Percentiles rank a stretch among this genome's conserved stretches.
Conservation (phyloP, 2,113 vertebrate genomes). For the Ginglymostoma cirratum region DNA sequence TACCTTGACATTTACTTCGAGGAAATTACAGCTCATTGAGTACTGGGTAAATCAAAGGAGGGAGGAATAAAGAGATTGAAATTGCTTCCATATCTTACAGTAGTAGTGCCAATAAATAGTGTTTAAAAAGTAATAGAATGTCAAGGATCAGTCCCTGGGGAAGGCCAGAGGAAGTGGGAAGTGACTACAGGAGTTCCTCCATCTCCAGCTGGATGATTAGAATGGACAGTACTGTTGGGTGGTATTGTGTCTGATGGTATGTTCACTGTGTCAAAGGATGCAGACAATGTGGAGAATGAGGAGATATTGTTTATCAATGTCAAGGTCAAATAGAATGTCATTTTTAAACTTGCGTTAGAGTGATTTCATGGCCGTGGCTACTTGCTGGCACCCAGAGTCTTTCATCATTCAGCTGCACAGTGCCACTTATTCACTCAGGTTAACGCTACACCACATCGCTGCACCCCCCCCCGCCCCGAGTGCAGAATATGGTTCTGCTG, state of each 20-base stretch:
- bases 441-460: too few species aligned
- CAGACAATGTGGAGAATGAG: not conserved
- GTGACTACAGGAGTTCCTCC: not conserved
- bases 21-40: too few species aligned
- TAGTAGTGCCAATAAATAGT: too few species aligned
- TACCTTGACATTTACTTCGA: too few species aligned
- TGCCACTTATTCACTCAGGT: not conserved
- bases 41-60: too few species aligned
- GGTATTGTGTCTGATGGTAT: not conserved
- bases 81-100: too few species aligned
- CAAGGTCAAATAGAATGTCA: not conserved
- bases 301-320: not conserved
- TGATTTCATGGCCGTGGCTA: not conserved
- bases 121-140: not conserved
- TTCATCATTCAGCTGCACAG: not conserved
- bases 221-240: not conserved
- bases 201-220: too few species aligned
- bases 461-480: too few species aligned
- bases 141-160: too few species aligned
- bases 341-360: not conserved
- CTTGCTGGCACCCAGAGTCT: not conserved
- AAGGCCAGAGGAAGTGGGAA: not conserved
- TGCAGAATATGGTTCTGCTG: too few species aligned
- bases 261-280: not conserved
- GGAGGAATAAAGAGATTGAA: too few species aligned